phyloP scores from a whole-genome alignment of 1,140 invertebrate species.

The Euwallacea similis region DNA sequence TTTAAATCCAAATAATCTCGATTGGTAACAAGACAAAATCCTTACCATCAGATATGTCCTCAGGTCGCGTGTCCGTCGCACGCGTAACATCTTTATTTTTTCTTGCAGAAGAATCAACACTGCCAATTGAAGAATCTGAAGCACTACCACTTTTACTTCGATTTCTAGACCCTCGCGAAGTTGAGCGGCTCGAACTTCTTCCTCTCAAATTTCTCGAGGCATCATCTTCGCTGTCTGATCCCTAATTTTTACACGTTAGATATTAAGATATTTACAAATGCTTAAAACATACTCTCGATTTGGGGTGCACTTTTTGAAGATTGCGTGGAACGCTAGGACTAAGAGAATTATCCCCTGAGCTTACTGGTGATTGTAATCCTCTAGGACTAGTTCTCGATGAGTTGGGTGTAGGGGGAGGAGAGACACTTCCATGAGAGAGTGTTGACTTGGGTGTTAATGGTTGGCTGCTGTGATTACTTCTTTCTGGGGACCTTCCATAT shows the following conservation, averaged over 20 bases:
- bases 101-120: slow-evolving; percentile 48
- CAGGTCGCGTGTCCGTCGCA: slow-evolving; percentile 46
- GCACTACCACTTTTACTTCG: slow-evolving; percentile 43
- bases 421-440: too few relatives aligned
- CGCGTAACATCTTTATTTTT: slow-evolving; percentile 45
- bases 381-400: too few relatives aligned
- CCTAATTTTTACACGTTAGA: slow-evolving; percentile 2
- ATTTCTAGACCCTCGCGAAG: slow-evolving; percentile 21
- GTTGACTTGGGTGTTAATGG: slow-evolving; percentile 23
- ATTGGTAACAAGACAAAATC: slow-evolving; percentile 6
- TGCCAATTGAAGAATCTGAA: slow-evolving; percentile 51
- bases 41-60: slow-evolving; percentile 53
- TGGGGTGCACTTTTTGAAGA: too few relatives aligned
- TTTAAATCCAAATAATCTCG: slow-evolving; percentile 6
- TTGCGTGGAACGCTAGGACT: too few relatives aligned
- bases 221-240: slow-evolving; percentile 38
- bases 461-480: slow-evolving; percentile 4
- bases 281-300: not conserved
- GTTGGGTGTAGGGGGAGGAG: too few relatives aligned
- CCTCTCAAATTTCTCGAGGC: slow-evolving; percentile 7
- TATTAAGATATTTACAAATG: not conserved
- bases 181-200: slow-evolving; percentile 20
- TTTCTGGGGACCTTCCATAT: slow-evolving; percentile 5
- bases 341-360: too few relatives aligned
- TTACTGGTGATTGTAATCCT: too few relatives aligned